Percentiles rank a stretch among this genome's conserved stretches.
Conservation (phyloP, 30 jellyfish, hydroid and myxozoan species). For the Aurelia coerulea region DNA sequence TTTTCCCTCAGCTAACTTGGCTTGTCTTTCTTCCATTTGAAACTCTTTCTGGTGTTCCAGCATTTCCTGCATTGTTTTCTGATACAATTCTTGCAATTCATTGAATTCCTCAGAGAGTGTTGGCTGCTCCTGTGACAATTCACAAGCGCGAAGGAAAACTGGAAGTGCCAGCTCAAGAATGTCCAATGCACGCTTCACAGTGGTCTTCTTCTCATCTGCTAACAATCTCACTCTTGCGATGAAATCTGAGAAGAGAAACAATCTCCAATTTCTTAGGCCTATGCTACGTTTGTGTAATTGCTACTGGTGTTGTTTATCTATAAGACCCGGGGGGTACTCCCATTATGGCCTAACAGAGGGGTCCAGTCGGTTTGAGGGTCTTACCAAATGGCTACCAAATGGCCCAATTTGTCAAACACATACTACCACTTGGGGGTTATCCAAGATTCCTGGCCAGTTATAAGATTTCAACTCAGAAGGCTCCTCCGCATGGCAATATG, state of each 20-base stretch:
- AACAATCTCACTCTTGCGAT: slow-evolving; percentile 26
- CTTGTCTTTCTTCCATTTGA: slow-evolving; percentile 57
- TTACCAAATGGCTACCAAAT: no score
- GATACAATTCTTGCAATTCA: slow-evolving; percentile 48
- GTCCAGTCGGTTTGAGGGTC: no score
- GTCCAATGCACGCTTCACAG: slow-evolving; percentile 62
- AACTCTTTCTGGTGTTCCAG: slow-evolving; percentile 23
- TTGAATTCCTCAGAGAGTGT: slow-evolving; percentile 39
- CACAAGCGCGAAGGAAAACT: slow-evolving; percentile 39
- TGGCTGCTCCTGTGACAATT: slow-evolving; percentile 21
- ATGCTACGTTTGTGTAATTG: no score
- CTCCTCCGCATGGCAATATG: no score
- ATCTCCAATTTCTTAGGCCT: no score
- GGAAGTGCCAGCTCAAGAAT: slow-evolving; percentile 53
- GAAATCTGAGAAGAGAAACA: neutral
- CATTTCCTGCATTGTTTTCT: slow-evolving; percentile 31
- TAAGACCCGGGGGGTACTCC: no score
- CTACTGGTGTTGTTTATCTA: no score
- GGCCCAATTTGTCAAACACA: no score
- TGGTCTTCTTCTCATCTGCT: slow-evolving; percentile 48
- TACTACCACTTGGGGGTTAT: no score
- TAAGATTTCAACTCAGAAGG: no score
- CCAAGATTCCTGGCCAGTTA: no score
- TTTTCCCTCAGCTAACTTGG: slow-evolving; percentile 38
- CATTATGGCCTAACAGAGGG: no score